Base-by-base conservation (phyloP, 2,888 invertebrate species). In the Morpho achilles region DNA sequence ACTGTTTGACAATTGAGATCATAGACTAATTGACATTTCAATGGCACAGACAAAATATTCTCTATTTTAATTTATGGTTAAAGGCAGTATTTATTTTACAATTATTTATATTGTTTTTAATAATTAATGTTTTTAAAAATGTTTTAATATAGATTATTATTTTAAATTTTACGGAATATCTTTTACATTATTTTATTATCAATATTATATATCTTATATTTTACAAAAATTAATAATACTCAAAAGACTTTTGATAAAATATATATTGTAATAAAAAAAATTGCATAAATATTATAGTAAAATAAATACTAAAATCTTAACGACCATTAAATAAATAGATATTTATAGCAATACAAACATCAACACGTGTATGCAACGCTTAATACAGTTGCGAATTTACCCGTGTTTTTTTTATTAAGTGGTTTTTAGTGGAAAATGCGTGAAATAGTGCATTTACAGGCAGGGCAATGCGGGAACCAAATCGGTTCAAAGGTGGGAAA, bases 361-460 rank as follows among this genome's bases (percentile, higher is more conserved):
- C 62, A 61, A 32, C 72, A 70, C 73, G 73, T 75, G 74, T 53
- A 23, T 60, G 54, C 58, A 58, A 61, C 60, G 68, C 72, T 69
- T 67, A 66, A 68, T 71, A 72, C 73, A 74, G 71, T 62, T 61
- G 59, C 61, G 52, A 67, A 58, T 70, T 71, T 66, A 1, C 60
- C 62, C 54, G 61, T 63, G 61, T 65, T 67, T 73, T 68, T 73
- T 67, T 66, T 69, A 59, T 42, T 67, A 67, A 72, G 72, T 74
- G 74, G 66, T 59, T 70, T 65, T 56, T 61, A 65, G 61, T 67
- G 48, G 60, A 65, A 78, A 80, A 97, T 97, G 97, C 94, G 97
- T 91, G 97, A 97, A 94, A 97, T 97, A 75, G 96, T 97, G 69
- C 97, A 97, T 87, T 91, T 97, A 66, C 97, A 97, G 84, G 96